Evolutionary conservation across 2,113 vertebrate species (phyloP), one percentile per base, ranked within the genome.

Genomic region (Indicator indicator): DNA sequence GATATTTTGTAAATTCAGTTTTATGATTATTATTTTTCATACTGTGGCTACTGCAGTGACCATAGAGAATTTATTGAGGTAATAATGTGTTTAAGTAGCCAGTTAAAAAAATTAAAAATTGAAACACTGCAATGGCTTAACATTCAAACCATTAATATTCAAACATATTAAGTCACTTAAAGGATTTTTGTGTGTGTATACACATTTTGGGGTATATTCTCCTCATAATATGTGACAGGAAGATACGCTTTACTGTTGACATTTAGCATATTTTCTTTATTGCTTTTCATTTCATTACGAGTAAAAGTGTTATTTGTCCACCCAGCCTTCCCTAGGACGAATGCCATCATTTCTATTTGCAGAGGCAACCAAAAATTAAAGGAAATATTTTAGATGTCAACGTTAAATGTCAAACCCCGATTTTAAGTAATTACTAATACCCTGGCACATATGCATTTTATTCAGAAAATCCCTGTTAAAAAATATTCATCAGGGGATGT

Each of bases 1-100:
- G 71, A 89, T 97, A 97, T 94, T 94, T 94, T 82, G 91, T 96
- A 96, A 97, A 97, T 96, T 96, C 92, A 83, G 82, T 97, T 95
- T 95, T 78, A 92, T 93, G 72, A 64, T 85, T 69, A 91, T 96
- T 83, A 28, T 90, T 97, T 94, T 77, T 75, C 96, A 91, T 87
- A 83, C 90, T 83, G 69, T 92, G 93, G 93, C 11, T 40, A 94
- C 27, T 74, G 91, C 62, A 93, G 83, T 94, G 95, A 71, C 91
- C 89, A 82, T 2, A 83, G 73, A 88, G 71, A 95, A 97, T 95
- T 92, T 95, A 95, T 88, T 86, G 90, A 13, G 21, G 84, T 86
- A 91, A 89, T 65, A 88, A 94, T 80, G 58, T 78, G 62, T 86
- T 97, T 88, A 84, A 95, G 91, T 84, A 92, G 67, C 38, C 70